Evolutionary conservation across 1,140 invertebrate species (phyloP).

Genomic region (Drosophila willistoni): DNA sequence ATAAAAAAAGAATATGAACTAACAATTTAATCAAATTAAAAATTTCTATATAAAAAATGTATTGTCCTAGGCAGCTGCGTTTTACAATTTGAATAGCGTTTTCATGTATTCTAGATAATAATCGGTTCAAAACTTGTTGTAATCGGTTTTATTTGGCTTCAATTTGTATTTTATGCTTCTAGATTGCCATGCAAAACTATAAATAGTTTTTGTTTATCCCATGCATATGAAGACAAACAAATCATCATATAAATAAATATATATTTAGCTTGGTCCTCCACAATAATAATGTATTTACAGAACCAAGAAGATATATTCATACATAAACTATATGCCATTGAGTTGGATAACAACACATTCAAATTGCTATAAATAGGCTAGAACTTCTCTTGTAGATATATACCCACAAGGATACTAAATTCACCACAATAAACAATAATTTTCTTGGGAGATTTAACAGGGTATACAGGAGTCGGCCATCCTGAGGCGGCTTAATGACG

Average conservation of each 20-base stretch:
- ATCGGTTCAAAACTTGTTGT: background rate
- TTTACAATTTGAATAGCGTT: background rate
- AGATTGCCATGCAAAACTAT: background rate
- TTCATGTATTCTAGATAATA: background rate
- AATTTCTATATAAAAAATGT: too few relatives aligned
- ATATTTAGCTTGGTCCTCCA: background rate
- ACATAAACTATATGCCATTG: too few relatives aligned
- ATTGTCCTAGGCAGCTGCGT: too few relatives aligned
- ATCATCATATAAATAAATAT: background rate
- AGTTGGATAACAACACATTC: too few relatives aligned
- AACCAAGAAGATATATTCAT: background rate
- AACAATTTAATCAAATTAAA: background rate
- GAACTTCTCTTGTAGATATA: background rate
- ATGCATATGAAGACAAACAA: background rate
- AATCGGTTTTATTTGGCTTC: constrained; percentile 2
- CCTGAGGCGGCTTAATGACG: background rate
- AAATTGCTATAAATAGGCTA: too few relatives aligned
- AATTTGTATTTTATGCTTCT: too few relatives aligned
- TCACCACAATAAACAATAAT: too few relatives aligned
- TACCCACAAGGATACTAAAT: background rate
- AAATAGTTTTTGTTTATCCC: constrained; percentile 1
- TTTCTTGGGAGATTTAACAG: background rate
- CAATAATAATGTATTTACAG: background rate
- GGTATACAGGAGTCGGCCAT: background rate
- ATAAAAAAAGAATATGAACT: background rate